Conservation (phyloP, 2,888 invertebrate genomes). For the Plagodis dolabraria region DNA sequence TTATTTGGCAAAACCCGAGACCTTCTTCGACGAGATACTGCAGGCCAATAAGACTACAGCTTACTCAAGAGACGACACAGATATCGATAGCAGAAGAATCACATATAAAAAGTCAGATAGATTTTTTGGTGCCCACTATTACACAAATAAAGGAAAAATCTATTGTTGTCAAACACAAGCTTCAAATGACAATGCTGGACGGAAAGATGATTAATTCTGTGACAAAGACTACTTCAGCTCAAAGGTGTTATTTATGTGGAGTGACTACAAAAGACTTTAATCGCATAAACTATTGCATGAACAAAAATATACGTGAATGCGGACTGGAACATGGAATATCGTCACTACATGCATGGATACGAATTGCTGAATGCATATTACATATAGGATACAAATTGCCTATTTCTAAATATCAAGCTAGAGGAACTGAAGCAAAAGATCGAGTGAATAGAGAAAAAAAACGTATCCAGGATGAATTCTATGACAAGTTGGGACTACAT, state of each 20-base stretch:
- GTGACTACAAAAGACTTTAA: neutral
- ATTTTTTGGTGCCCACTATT: neutral
- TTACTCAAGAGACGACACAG: conserved; percentile 22
- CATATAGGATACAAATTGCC: conserved; percentile 17
- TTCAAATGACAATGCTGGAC: conserved; percentile 32
- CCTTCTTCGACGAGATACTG: conserved; percentile 30
- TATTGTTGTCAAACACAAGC: neutral
- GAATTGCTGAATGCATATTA: conserved; percentile 25
- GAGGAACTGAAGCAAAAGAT: neutral
- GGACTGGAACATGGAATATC: conserved; percentile 20
- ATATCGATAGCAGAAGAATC: conserved; percentile 8
- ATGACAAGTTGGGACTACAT: conserved; percentile 2
- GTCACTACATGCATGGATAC: conserved; percentile 32
- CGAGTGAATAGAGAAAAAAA: neutral
- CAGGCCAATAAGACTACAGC: conserved; percentile 11
- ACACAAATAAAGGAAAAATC: conserved; percentile 2
- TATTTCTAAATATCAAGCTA: conserved; percentile 2
- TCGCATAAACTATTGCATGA: neutral
- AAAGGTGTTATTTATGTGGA: neutral
- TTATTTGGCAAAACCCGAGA: conserved; percentile 27
- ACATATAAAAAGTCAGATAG: neutral
- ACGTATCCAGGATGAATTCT: neutral
- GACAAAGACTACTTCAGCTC: conserved; percentile 21
- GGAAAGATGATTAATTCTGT: conserved; percentile 35
- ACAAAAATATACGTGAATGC: neutral